Evolutionary conservation across 2,113 vertebrate species (phyloP).

Genomic region (Ochotona princeps): DNA sequence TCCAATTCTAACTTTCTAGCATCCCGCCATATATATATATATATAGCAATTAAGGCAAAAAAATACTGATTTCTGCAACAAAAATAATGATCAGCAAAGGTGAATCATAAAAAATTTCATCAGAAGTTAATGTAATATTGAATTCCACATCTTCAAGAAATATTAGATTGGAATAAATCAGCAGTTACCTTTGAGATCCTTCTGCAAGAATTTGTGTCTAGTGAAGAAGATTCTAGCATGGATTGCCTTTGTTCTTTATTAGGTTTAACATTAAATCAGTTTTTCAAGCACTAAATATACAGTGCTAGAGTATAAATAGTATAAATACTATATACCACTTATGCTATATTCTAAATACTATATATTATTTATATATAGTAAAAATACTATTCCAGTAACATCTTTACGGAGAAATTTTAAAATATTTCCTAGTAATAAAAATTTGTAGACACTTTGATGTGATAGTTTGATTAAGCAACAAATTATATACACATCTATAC

Average conservation of each 20-base stretch:
- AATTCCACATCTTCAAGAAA: neutral
- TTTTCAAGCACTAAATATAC: neutral
- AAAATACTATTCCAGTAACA: neutral
- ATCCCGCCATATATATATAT: neutral
- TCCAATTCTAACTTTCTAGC: neutral
- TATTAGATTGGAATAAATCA: neutral
- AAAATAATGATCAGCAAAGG: slow-evolving; percentile 35
- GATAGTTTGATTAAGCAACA: neutral
- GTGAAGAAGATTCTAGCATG: neutral
- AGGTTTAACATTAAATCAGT: slow-evolving; percentile 35
- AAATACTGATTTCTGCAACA: neutral
- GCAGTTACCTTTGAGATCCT: neutral
- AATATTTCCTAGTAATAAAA: slow-evolving; percentile 28
- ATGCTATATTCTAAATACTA: no score
- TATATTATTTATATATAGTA: no score
- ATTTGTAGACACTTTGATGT: slow-evolving; percentile 47
- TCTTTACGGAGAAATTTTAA: neutral
- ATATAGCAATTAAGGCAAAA: neutral
- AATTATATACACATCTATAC: neutral
- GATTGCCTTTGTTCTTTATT: neutral
- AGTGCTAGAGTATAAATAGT: neutral
- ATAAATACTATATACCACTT: no score
- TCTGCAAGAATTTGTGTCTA: neutral
- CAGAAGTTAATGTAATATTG: neutral
- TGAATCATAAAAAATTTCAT: neutral